Evolutionary conservation across 35 echinoderm and acorn worm genomes (phyloP).

Genomic region (Hemicentrotus pulcherrimus): DNA sequence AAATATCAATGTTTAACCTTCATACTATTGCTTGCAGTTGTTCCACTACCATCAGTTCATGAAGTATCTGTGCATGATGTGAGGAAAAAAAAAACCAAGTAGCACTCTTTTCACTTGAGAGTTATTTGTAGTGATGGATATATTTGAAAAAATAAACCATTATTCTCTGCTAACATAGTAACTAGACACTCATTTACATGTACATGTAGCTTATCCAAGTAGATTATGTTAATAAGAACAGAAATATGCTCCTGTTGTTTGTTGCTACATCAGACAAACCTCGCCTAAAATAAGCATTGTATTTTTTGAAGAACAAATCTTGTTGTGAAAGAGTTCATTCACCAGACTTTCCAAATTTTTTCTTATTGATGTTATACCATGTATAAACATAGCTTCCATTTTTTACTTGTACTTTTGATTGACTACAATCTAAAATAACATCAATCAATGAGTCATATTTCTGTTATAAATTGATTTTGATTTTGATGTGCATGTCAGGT

Average conservation of each 20-base stretch:
- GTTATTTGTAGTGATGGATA: background rate
- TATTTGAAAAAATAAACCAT: background rate
- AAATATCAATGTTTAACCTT: no score
- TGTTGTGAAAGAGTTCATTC: background rate
- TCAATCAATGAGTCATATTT: background rate
- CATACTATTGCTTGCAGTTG: no score
- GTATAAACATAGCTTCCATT: background rate
- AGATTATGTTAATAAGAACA: background rate
- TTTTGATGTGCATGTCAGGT: constrained; percentile 49
- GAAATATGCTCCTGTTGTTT: background rate
- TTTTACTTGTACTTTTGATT: background rate
- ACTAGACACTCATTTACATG: background rate
- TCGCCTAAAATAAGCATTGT: background rate
- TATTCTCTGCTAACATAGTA: background rate
- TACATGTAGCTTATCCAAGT: background rate
- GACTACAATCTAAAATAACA: background rate
- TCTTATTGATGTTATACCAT: no score
- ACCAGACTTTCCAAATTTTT: no score
- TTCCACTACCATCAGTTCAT: no score
- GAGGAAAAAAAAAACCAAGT: no score
- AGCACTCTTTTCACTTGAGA: no score
- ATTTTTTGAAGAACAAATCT: background rate
- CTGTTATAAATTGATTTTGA: background rate
- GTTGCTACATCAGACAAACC: background rate
- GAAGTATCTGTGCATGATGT: no score